Base-by-base conservation (phyloP, 2,797 vertebrate species). In the Balearica regulorum region DNA sequence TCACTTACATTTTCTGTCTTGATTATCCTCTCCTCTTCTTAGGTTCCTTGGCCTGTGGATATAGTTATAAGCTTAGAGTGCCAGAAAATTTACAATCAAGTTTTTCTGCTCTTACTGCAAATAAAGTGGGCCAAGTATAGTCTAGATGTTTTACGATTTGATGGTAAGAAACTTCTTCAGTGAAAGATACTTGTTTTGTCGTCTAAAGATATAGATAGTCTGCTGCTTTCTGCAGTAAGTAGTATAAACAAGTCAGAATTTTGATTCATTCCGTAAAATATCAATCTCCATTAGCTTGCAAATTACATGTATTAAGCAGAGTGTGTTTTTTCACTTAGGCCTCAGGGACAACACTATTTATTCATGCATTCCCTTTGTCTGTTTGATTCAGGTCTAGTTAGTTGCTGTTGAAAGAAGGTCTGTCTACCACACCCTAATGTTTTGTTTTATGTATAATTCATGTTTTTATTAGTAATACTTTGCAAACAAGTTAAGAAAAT, bases 41-140 rank as follows among this genome's bases (percentile, higher is more conserved):
- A 99, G 99, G 99, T 99, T 83, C 99, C 99, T n/a, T 99, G 99
- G 99, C 99, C 99, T 54, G 99, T 99, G 39, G 99, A 99, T 96
- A 99, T 99, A 79, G 99, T 99, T 92, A 99, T 99, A 98, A 99
- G 99, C 97, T 98, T 98, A 13, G 99, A 99, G 97, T 99, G 99
- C 96, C 99, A 99, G 98, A 99, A 99, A 98, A 99, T 99, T 97
- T 99, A 99, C 98, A 99, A 99, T 95, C 99, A 99, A 91, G 99
- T 99, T 70, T 99, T 99, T 95, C 98, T 99, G 37, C 99, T 99
- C 24, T 98, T 99, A 89, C 96, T 99, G 87, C 99, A 99, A 98
- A 99, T 99, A 96, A 99, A 99, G 95, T 99, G 99, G 99, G 99
- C 99, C 80, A 99, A 99, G 93, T 99, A 99, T 89, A 99, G 99